Conservation (phyloP, 2,888 invertebrate genomes). For the Tetropium fuscum region DNA sequence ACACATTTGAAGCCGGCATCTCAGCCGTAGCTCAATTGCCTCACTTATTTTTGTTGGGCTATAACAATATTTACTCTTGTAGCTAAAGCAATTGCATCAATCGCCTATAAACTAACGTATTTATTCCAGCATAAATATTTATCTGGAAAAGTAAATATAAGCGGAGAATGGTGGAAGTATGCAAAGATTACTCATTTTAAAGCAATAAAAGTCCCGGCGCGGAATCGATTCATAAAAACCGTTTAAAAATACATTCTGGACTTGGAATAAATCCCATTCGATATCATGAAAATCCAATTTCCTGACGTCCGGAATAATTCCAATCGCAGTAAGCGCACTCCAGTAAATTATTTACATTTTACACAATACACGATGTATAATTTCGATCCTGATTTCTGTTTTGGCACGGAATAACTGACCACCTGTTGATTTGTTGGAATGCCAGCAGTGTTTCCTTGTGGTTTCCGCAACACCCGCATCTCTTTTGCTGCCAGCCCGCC, state of each 20-base stretch:
- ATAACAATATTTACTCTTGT: too few species aligned
- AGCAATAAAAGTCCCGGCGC: constrained; percentile 34
- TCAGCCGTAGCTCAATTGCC: too few species aligned
- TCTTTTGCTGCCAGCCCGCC: constrained; percentile 40
- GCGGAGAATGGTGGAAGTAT: constrained; percentile 26
- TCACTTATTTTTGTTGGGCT: too few species aligned
- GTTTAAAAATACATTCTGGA: constrained; percentile 33
- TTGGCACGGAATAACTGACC: constrained; percentile 46
- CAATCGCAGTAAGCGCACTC: constrained; percentile 31
- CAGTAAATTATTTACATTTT: constrained; percentile 49
- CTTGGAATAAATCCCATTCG: constrained; percentile 28
- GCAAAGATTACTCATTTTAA: constrained; percentile 37
- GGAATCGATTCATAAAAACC: constrained; percentile 34
- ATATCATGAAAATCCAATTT: constrained; percentile 39
- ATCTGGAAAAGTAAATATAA: constrained; percentile 12
- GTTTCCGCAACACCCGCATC: constrained; percentile 47
- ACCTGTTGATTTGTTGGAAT: constrained; percentile 50
- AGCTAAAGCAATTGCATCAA: too few species aligned
- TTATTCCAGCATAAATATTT: constrained; percentile 4
- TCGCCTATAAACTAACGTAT: too few species aligned
- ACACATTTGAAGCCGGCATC: too few species aligned
- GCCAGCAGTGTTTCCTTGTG: constrained; percentile 48
- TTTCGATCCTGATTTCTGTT: constrained; percentile 39
- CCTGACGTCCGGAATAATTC: constrained; percentile 31
- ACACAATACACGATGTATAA: constrained; percentile 43